These are phyloP conservation scores for Hirtodrosophila cameraria DNA, from an alignment of 2,888 invertebrate genomes.

Conservation along the genomic window DNA sequence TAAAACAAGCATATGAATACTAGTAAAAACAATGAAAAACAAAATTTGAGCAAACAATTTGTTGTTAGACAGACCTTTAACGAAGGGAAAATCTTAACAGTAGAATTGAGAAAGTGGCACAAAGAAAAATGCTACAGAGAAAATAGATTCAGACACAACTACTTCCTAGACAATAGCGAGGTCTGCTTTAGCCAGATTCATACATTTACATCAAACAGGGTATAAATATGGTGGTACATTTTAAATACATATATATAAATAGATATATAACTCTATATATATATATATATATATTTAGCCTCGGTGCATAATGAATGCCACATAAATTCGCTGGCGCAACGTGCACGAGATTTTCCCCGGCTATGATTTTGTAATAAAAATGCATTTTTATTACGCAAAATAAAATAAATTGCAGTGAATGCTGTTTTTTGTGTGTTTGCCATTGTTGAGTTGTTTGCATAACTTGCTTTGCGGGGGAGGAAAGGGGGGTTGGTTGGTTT, in stretches of 20 bases:
- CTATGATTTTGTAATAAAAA: conserved; percentile 78
- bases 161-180: no score
- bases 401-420: conserved; percentile 74
- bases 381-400: conserved; percentile 70
- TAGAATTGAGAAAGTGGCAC: no score
- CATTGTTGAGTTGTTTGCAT: conserved; percentile 49
- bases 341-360: conserved; percentile 56
- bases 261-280: neutral
- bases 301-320: conserved; percentile 63
- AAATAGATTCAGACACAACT: no score
- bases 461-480: conserved; percentile 19
- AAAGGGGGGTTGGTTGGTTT: neutral
- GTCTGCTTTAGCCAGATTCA: no score
- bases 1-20: no score
- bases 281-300: conserved; percentile 23
- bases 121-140: no score
- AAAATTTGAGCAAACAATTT: no score
- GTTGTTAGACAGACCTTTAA: no score
- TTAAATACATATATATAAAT: no score
- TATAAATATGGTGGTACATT: conserved; percentile 4
- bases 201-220: no score
- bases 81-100: no score
- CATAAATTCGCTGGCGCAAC: conserved; percentile 59
- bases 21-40: no score
- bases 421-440: conserved; percentile 15